Evolutionary conservation across 2,797 vertebrate genomes (phyloP).

Genomic region (Molossus alvarezi): DNA sequence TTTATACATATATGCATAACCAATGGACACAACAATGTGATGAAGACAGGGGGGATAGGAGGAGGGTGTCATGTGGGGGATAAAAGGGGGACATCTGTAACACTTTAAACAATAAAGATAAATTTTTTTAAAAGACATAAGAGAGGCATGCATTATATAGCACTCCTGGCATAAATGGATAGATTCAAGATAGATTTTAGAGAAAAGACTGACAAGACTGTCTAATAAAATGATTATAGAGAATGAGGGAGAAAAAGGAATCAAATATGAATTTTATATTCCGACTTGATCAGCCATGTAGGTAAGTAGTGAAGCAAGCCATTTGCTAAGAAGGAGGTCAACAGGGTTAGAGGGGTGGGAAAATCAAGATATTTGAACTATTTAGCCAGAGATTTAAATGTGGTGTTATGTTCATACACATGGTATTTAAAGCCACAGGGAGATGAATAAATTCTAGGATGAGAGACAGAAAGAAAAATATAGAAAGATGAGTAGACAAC

Average conservation of each 20-base stretch:
- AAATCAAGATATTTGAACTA: conserved; percentile 17
- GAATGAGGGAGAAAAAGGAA: conserved; percentile 8
- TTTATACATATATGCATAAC: too few relatives aligned
- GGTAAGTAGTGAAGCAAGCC: background rate
- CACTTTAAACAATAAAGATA: too few relatives aligned
- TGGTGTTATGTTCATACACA: background rate
- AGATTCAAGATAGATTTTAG: background rate
- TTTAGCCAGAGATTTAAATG: conserved; percentile 30
- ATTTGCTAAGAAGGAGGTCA: background rate
- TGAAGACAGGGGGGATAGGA: too few relatives aligned
- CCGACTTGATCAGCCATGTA: background rate
- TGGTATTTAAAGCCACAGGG: background rate
- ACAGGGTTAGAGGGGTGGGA: background rate
- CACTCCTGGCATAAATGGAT: background rate
- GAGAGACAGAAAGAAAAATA: background rate
- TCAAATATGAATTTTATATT: conserved; percentile 30
- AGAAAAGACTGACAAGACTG: background rate
- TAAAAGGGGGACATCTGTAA: too few relatives aligned
- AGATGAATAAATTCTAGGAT: background rate
- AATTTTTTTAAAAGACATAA: too few relatives aligned
- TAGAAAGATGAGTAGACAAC: background rate
- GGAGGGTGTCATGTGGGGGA: too few relatives aligned
- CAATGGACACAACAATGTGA: too few relatives aligned
- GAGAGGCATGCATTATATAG: background rate
- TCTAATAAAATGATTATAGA: background rate